These are phyloP conservation scores for Pluvialis apricaria DNA, from an alignment of 2,113 vertebrate species.

Conservation along the genomic window DNA sequence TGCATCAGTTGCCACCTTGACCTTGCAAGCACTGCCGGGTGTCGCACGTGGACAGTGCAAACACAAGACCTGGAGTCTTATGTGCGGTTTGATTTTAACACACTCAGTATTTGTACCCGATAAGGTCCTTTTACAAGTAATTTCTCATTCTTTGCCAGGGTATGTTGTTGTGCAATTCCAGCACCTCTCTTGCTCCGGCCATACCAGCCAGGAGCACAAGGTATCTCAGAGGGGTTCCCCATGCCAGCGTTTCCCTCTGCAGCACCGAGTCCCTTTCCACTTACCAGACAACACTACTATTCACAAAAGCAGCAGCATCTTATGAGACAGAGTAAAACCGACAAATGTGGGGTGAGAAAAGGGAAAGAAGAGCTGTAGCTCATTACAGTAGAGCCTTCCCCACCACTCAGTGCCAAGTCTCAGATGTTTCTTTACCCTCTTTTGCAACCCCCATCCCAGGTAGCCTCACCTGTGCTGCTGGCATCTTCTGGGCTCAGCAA, in stretches of 20 bases:
- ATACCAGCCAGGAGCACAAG: not conserved
- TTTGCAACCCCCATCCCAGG: not conserved
- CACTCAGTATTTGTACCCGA: not conserved
- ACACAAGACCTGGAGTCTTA: not conserved
- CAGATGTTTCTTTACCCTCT: not conserved
- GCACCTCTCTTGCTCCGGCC: not conserved
- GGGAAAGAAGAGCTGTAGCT: not conserved
- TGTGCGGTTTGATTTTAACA: not conserved
- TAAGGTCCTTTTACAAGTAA: not conserved
- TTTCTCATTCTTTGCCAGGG: not conserved
- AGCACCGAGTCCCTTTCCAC: not conserved
- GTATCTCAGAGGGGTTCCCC: not conserved
- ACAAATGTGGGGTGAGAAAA: accelerated
- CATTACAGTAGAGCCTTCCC: not conserved
- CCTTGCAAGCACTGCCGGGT: not conserved
- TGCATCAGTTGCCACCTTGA: not conserved
- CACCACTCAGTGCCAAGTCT: not conserved
- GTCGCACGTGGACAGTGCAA: accelerated
- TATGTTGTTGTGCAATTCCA: not conserved
- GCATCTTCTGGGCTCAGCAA: not conserved
- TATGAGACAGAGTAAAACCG: not conserved
- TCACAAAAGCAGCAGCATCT: not conserved
- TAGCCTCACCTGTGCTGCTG: not conserved
- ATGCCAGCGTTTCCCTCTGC: not conserved
- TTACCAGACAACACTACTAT: accelerated